Base-by-base conservation (phyloP, 1,140 invertebrate species). In the Cepaea nemoralis region DNA sequence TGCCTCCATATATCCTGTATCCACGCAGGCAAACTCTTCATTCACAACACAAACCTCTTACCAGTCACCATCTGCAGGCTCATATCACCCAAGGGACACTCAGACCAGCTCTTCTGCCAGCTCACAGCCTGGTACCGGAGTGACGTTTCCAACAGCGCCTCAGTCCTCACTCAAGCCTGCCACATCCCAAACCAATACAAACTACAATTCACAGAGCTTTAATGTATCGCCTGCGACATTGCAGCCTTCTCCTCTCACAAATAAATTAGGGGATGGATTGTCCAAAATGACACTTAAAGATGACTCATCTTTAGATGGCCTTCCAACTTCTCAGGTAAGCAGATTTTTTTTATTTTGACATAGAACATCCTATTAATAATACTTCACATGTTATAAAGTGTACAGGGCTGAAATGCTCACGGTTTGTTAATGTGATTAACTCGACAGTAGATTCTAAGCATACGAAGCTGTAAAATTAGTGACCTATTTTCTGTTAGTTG, bases 271-370 rank as follows among this genome's bases (percentile, higher is more conserved):
- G 63, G 89, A 90, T 74, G 87, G 86, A 82, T 79, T 90, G 19
- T 88, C 89, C 0, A 90, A 90, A 82, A 89, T 90, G 86, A 78
- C 83, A 37, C 83, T 90, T 27, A 90, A 90, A 74, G 89, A 90
- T 70, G 78, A 79, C 33, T 45, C 83, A 39, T 16, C 82, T 5
- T 67, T 89, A 82, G 89, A 90, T 81, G 84, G 77, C 66, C 82
- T 83, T 35, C 86, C 85, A 69, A 84, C 86, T 19, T 74, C 87
- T 35, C 88, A 89, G 85, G 88, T 88, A 86, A 50, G 45, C 55
- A 63, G 27, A 63, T 31, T 12, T 22, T 55, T n/a, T n/a, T n/a
- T n/a, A n/a, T n/a, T n/a, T n/a, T n/a, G n/a, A n/a, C n/a, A n/a
- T n/a, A n/a, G n/a, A n/a, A n/a, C n/a, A n/a, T n/a, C n/a, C n/a